phyloP scores from a whole-genome alignment of 2,113 vertebrate species.

The Burhinus bistriatus region DNA sequence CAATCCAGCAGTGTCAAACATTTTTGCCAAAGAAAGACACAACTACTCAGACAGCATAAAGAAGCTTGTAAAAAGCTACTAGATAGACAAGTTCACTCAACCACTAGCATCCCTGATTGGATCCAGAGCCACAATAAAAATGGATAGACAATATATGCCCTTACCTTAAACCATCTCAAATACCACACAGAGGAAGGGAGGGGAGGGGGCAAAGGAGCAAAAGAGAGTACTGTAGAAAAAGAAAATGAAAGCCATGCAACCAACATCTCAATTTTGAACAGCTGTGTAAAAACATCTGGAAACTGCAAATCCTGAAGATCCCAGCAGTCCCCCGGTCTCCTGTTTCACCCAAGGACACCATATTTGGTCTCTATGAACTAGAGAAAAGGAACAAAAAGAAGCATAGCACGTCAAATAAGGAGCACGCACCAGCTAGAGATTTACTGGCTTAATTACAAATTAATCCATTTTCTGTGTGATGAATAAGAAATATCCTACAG shows the following conservation, averaged over 20 bases:
- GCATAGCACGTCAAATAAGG: neutral
- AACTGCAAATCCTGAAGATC: neutral
- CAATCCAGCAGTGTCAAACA: neutral
- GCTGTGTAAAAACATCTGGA: constrained; percentile 30
- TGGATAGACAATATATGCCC: neutral
- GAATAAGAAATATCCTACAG: neutral
- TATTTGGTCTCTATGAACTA: neutral
- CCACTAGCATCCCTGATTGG: neutral
- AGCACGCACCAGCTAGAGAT: neutral
- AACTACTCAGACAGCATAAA: neutral
- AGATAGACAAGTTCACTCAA: neutral
- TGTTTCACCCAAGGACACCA: neutral
- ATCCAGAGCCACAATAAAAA: constrained; percentile 44
- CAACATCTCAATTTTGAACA: neutral
- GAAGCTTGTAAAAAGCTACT: constrained; percentile 11
- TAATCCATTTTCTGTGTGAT: neutral
- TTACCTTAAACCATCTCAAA: constrained; percentile 26
- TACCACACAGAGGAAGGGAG: neutral
- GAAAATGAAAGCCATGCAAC: neutral
- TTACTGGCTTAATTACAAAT: neutral
- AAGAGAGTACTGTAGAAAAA: neutral
- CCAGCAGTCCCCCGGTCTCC: neutral
- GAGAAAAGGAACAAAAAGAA: neutral
- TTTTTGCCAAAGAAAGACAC: neutral
- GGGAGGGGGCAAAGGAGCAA: neutral